A percentile compares a stretch with the other conserved stretches of the same genome.
Conservation (phyloP, 2,888 invertebrate species). For the Ennomos erosarius region DNA sequence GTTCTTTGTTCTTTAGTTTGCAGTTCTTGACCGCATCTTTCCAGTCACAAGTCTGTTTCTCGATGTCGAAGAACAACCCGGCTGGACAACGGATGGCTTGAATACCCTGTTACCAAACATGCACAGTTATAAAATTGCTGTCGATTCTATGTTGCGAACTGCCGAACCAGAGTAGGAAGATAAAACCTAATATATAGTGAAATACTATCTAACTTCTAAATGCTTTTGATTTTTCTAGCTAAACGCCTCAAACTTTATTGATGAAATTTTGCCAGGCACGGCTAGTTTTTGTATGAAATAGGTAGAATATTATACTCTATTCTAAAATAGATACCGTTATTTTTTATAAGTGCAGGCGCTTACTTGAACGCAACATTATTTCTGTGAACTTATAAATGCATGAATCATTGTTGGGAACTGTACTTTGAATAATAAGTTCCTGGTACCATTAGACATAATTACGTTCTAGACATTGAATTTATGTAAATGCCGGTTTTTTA, state of each 20-base stretch:
- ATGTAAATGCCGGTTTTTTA: slow-evolving; percentile 30
- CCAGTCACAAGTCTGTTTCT: slow-evolving; percentile 98
- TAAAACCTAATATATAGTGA: too few relatives aligned
- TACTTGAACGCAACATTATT: slow-evolving; percentile 11
- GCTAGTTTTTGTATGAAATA: too few relatives aligned
- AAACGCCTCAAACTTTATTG: too few relatives aligned
- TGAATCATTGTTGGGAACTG: slow-evolving; percentile 27
- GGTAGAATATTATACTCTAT: too few relatives aligned
- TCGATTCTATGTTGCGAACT: slow-evolving; percentile 24
- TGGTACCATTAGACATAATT: slow-evolving; percentile 27
- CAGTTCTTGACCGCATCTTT: slow-evolving; percentile 97
- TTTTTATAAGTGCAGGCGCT: slow-evolving; percentile 11
- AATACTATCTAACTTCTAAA: too few relatives aligned
- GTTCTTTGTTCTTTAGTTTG: slow-evolving; percentile 94
- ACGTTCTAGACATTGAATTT: slow-evolving; percentile 36
- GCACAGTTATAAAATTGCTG: slow-evolving; percentile 27
- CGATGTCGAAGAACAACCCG: slow-evolving; percentile 96
- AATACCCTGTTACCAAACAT: slow-evolving; percentile 87
- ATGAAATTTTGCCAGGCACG: too few relatives aligned
- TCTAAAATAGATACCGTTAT: slow-evolving; percentile 8
- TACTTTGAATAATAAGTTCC: slow-evolving; percentile 32
- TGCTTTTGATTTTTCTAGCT: too few relatives aligned
- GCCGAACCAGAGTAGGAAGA: slow-evolving; percentile 4
- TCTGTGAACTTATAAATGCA: slow-evolving; percentile 17
- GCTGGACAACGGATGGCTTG: slow-evolving; percentile 97